A percentile compares a stretch with the other conserved stretches of the same genome.
These are phyloP conservation scores for Poecilia velifera DNA, from an alignment of 2,797 vertebrate genomes.

Conservation along the genomic window DNA sequence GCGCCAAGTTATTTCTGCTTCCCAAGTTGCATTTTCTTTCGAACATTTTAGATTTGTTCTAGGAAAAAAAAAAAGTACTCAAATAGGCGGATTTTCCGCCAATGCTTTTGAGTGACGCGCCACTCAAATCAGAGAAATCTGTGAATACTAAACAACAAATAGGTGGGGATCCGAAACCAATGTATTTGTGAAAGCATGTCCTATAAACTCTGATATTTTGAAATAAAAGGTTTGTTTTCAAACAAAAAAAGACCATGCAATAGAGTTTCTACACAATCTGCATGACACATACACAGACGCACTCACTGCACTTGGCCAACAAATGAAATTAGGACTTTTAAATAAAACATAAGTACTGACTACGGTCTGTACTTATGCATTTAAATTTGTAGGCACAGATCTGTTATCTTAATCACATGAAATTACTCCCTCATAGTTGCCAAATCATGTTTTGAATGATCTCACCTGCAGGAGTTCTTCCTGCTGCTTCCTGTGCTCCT, in stretches of 20 bases:
- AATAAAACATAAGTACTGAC: neutral
- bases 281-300: neutral
- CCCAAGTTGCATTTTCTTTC: neutral
- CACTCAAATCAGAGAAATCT: neutral
- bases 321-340: neutral
- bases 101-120: neutral
- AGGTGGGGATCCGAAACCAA: neutral
- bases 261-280: neutral
- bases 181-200: neutral
- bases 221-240: neutral
- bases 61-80: too few species aligned
- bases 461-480: conserved; percentile 77
- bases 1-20: neutral
- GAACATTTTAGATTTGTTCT: neutral
- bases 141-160: neutral
- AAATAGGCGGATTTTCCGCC: neutral
- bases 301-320: neutral
- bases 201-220: neutral
- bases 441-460: neutral
- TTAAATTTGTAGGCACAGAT: neutral
- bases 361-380: neutral
- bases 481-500: conserved; percentile 71
- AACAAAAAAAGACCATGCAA: neutral
- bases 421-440: neutral
- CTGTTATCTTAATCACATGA: neutral